Percentiles rank a stretch among this genome's conserved stretches.
phyloP scores from a whole-genome alignment of 2,797 vertebrate genomes.

The Phoebastria nigripes region DNA sequence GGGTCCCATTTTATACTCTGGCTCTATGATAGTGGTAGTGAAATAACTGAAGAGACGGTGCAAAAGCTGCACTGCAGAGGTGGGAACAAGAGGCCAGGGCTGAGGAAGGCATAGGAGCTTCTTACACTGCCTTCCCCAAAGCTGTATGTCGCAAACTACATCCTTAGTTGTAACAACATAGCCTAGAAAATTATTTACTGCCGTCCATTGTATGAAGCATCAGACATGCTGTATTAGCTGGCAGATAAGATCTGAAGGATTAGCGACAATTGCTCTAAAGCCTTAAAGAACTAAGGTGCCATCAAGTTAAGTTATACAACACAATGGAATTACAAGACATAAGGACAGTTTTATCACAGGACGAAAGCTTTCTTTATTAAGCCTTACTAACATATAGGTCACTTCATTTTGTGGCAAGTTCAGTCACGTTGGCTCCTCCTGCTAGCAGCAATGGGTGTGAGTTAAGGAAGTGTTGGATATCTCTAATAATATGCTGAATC shows the following conservation, averaged over 20 bases:
- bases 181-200: neutral
- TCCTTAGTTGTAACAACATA: neutral
- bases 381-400: neutral
- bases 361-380: neutral
- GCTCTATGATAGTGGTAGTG: neutral
- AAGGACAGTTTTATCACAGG: neutral
- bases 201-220: neutral
- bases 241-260: neutral
- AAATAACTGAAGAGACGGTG: neutral
- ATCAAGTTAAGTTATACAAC: neutral
- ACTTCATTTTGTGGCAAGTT: neutral
- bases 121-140: neutral
- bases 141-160: neutral
- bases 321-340: neutral
- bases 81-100: neutral
- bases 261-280: neutral
- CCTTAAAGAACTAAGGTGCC: accelerated
- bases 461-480: neutral
- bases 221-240: neutral
- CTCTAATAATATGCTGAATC: neutral
- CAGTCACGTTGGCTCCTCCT: neutral
- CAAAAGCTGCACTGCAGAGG: neutral
- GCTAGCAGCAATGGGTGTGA: neutral
- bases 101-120: neutral
- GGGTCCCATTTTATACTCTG: neutral